Base-by-base conservation (phyloP, 1,140 invertebrate species). In the Drosophila lini region DNA sequence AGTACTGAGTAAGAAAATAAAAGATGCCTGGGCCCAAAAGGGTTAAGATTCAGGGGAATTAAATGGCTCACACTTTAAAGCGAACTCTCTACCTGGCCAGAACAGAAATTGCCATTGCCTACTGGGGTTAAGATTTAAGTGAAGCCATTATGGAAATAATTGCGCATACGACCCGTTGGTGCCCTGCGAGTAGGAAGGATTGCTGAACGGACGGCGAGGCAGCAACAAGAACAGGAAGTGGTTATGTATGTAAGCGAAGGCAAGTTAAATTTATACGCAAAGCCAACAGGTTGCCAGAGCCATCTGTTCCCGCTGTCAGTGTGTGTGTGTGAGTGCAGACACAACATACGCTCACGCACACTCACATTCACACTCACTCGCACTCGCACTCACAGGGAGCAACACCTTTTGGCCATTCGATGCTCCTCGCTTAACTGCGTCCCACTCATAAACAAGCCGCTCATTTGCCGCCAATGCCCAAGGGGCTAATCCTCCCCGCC, bases 391-490 rank as follows among this genome's bases (percentile, higher is more conserved):
- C 40, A 6, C 40, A 19, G 53, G 28, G 28, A 70, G 52, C 68
- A 58, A 74, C 75, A 63, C 62, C 73, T 69, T 55, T 41, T 64
- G 67, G 61, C 50, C 64, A 52, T 80, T 75, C 62, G 65, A 64
- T 71, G 70, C 69, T 44, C 78, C 61, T 41, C 81, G 59, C 40
- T 67, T 56, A 41, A 61, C 74, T 59, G 61, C 45, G 55, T 74
- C 82, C 48, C 70, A 73, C 75, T 81, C 76, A 75, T 76, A 88
- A 86, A 79, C 83, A 79, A 85, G 67, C 78, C 84, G 59, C 81
- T 85, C 82, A 86, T 85, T 86, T 86, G 74, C 82, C 85, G 68
- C 78, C 82, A 78, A 76, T 81, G 59, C 78, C 69, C 74, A 44
- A 47, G 78, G 44, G 78, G 40, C 15, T 57, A 38, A 34, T 41